Base-by-base conservation (phyloP, 1,140 invertebrate genomes). In the Monomorium pharaonis region DNA sequence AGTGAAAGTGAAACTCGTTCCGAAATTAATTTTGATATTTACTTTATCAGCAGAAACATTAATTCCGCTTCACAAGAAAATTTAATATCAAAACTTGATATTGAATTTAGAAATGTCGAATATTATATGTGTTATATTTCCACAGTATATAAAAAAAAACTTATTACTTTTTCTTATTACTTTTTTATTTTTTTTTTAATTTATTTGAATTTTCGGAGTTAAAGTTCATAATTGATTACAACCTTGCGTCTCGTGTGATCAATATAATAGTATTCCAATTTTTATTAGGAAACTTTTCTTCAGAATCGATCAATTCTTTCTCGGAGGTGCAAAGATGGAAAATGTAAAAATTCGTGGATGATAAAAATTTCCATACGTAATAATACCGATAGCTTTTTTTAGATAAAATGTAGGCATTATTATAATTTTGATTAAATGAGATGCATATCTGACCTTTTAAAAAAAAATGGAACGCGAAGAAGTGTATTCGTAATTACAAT, bases 11-110 rank as follows among this genome's bases (percentile, higher is more conserved):
- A 77, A 77, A 10, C 30, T 77, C n/a, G 27, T 62, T 77, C 18
- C 21, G 18, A 21, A 30, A 62, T 77, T 77, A 30, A 76, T 76
- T 77, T 27, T 44, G 54, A 14, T 54, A 30, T 56, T 74, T 74
- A 54, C 49, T 21, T 56, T 21, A 33, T n/a, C 75, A 37, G n/a
- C n/a, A 37, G 56, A 24, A 49, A 62, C 21, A 77, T 77, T 77
- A 77, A 77, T 33, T 5, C 10, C 42, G 56, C 24, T 47, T 47
- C 42, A 18, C 6, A 30, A 77, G 42, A 62, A 16, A 21, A 51
- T 62, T 77, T 30, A 44, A 62, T 63, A 47, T 47, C 24, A 21
- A 18, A 77, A 62, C 42, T 47, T 47, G 56, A 7, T 77, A 62
- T n/a, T n/a, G n/a, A n/a, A 77, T 62, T 18, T 47, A 33, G 24